Percentiles rank a stretch among this genome's conserved stretches.
phyloP scores from a whole-genome alignment of 2,113 vertebrate species.

The Mungos mungo region DNA sequence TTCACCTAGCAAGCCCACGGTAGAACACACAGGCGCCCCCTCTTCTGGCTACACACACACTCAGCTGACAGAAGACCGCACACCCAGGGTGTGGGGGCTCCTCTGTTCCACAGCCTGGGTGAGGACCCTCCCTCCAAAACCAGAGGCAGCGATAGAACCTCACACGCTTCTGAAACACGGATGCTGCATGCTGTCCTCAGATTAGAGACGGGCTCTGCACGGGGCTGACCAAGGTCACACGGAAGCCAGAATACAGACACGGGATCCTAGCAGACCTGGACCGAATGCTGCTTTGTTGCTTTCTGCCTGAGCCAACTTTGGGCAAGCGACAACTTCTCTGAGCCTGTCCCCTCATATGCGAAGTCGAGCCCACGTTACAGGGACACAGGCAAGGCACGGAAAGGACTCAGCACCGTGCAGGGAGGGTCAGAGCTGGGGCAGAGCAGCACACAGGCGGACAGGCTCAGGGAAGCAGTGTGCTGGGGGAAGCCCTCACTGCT shows the following conservation, averaged over 20 bases:
- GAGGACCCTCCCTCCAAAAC: neutral
- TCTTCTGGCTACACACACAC: neutral
- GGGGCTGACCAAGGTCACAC: no score
- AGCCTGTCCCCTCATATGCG: neutral
- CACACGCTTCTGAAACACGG: neutral
- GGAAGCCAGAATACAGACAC: neutral
- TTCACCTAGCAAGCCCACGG: neutral
- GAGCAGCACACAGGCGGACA: accelerated
- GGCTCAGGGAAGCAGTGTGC: accelerated
- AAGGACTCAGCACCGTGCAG: accelerated
- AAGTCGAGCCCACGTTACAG: neutral
- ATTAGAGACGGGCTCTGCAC: neutral
- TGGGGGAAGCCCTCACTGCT: neutral
- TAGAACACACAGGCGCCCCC: no score
- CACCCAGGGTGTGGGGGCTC: neutral
- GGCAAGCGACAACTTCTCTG: neutral
- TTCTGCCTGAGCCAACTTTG: neutral
- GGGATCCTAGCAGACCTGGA: neutral
- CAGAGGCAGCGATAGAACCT: neutral
- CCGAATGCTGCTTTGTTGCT: no score
- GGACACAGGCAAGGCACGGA: neutral
- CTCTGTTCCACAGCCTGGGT: neutral
- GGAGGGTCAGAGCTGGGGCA: neutral
- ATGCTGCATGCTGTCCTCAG: neutral
- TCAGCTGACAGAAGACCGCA: accelerated